Evolutionary conservation across 2,888 invertebrate genomes (phyloP).

Genomic region (Tenthredo livida): DNA sequence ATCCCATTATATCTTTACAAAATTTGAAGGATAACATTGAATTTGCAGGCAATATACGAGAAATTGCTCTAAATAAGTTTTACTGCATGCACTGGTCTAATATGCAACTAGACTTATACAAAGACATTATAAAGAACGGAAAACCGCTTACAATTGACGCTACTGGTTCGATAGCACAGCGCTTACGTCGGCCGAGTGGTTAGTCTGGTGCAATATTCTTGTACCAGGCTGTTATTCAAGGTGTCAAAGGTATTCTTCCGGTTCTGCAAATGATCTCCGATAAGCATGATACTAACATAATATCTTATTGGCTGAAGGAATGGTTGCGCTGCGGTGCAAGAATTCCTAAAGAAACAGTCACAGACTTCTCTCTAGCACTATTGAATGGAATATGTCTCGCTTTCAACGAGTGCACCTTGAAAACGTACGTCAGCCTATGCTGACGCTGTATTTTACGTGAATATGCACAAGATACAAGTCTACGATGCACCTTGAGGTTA

Average conservation of each 20-base stretch:
- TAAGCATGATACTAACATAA: constrained; percentile 13
- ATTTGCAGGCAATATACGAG: constrained; percentile 42
- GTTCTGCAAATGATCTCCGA: constrained; percentile 55
- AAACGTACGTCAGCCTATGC: constrained; percentile 51
- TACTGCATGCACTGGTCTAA: constrained; percentile 52
- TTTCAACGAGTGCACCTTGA: constrained; percentile 54
- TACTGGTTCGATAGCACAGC: constrained; percentile 42
- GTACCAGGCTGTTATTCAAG: constrained; percentile 54
- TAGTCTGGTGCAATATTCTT: constrained; percentile 54
- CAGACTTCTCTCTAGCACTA: constrained; percentile 39
- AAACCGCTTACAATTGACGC: constrained; percentile 50
- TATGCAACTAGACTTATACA: constrained; percentile 48
- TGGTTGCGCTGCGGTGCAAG: background rate
- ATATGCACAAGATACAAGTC: background rate
- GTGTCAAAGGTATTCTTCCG: constrained; percentile 51
- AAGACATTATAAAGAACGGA: constrained; percentile 12
- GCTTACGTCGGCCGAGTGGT: constrained; percentile 54
- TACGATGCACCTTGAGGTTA: constrained; percentile 23
- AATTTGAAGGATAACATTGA: constrained; percentile 42
- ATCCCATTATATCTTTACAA: constrained; percentile 45
- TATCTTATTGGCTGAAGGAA: constrained; percentile 20
- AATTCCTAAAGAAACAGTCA: constrained; percentile 35
- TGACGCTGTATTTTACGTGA: background rate
- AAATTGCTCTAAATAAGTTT: constrained; percentile 48
- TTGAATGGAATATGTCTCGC: constrained; percentile 54